These are phyloP conservation scores for Hyles lineata DNA, from an alignment of 2,888 invertebrate genomes.

Conservation along the genomic window DNA sequence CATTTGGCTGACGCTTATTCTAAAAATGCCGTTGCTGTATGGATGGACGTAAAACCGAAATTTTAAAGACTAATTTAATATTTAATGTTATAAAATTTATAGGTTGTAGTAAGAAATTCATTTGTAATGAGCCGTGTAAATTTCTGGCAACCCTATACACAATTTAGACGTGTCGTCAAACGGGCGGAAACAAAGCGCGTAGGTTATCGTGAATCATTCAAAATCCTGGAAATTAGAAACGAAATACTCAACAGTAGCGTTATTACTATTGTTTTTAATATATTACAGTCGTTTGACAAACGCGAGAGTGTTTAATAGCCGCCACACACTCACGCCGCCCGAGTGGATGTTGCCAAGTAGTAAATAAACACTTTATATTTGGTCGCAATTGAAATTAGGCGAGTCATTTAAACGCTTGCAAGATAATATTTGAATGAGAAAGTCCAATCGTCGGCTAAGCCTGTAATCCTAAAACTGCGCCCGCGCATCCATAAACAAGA, in stretches of 20 bases:
- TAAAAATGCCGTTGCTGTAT: slow-evolving; percentile 19
- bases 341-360: slow-evolving; percentile 69
- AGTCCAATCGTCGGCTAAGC: slow-evolving; percentile 79
- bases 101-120: neutral
- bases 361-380: slow-evolving; percentile 81
- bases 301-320: slow-evolving; percentile 48
- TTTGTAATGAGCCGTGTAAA: neutral
- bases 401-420: slow-evolving; percentile 72
- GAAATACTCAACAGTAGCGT: slow-evolving; percentile 11
- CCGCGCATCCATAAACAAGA: slow-evolving; percentile 77
- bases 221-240: slow-evolving; percentile 19
- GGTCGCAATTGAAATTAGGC: slow-evolving; percentile 83
- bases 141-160: slow-evolving; percentile 35
- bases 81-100: neutral
- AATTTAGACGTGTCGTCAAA: slow-evolving; percentile 34
- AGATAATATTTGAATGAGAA: slow-evolving; percentile 46
- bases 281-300: slow-evolving; percentile 52
- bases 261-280: slow-evolving; percentile 26
- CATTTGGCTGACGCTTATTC: neutral
- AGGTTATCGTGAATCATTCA: slow-evolving; percentile 24
- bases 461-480: slow-evolving; percentile 79
- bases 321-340: slow-evolving; percentile 35
- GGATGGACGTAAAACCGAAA: slow-evolving; percentile 16
- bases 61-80: neutral
- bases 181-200: slow-evolving; percentile 21